Evolutionary conservation across 2,113 vertebrate species (phyloP).

Genomic region (Mirounga angustirostris): DNA sequence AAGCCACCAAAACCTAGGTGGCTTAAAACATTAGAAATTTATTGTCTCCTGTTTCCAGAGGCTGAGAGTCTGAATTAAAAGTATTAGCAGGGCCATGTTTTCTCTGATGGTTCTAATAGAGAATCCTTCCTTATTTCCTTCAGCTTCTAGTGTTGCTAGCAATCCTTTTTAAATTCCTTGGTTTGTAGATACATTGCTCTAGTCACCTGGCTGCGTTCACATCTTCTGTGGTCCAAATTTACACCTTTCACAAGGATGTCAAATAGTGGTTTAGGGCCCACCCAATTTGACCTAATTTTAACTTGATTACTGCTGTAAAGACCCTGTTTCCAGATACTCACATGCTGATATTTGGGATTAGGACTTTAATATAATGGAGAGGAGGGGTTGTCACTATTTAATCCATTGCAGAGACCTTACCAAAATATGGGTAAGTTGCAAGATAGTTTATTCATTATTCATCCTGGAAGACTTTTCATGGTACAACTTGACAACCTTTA

Average conservation of each 20-base stretch:
- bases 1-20: neutral
- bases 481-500: constrained; percentile 35
- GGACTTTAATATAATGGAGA: neutral
- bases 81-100: neutral
- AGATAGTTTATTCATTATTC: constrained; percentile 54
- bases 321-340: neutral
- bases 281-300: constrained; percentile 36
- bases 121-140: neutral
- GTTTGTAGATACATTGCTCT: neutral
- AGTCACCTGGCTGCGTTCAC: neutral
- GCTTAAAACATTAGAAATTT: constrained; percentile 32
- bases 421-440: constrained; percentile 21
- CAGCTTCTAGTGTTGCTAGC: neutral
- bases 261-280: neutral
- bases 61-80: neutral
- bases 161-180: constrained; percentile 19
- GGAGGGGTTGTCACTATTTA: neutral
- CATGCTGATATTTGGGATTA: neutral
- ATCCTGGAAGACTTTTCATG: constrained; percentile 33
- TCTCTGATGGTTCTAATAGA: neutral
- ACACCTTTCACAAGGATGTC: neutral
- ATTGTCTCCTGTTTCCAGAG: neutral
- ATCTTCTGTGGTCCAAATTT: neutral
- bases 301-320: constrained; percentile 51
- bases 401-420: neutral